Base-by-base conservation (phyloP, 1,140 invertebrate species). In the Ceratina japonica region DNA sequence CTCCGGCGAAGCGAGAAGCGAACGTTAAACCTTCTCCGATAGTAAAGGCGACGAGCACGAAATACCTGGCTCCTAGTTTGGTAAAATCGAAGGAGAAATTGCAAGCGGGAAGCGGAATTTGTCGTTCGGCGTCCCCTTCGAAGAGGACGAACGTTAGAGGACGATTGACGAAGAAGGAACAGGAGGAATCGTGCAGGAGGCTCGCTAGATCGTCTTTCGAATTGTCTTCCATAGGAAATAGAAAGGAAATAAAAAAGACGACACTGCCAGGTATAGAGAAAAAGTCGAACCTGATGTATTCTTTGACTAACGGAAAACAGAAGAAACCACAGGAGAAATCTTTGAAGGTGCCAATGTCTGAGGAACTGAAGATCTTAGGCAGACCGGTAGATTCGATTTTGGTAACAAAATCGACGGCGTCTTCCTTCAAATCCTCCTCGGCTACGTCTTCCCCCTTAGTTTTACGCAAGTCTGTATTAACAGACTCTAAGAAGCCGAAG, bases 211-310 rank as follows among this genome's bases (percentile, higher is more conserved):
- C 92, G 3, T 92, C 93, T 0, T 52, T 66, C 0, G 94, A 94
- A 61, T 85, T 95, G 1, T 91, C 94, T 49, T 94, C 94, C 2
- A 93, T 94, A 52, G 94, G 95, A 85, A 93, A 94, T 2, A 94
- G 93, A 72, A 94, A 94, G 92, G 24, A 93, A 90, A 63, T 89
- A 90, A 24, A 88, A 86, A 70, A 82, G 54, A 73, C 64, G 15
- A 58, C 63, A 20, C 13, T 86, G 16, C 81, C 89, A 2, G 91
- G 89, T 31, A 90, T 89, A 0, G 85, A 89, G 37, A 44, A 44
- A 44, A 10, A 10, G 10, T 44, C 37, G 37, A 44, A 44, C 37
- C 37, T 44, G 37, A 44, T 44, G 5, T 44, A 7, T 44, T 44
- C 8, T 2, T 69, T 27, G 56, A 70, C 0, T 16, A 91, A 87